Percentiles rank a stretch among this genome's conserved stretches.
These are phyloP conservation scores for Brotula barbata DNA, from an alignment of 2,797 vertebrate species.

Conservation along the genomic window DNA sequence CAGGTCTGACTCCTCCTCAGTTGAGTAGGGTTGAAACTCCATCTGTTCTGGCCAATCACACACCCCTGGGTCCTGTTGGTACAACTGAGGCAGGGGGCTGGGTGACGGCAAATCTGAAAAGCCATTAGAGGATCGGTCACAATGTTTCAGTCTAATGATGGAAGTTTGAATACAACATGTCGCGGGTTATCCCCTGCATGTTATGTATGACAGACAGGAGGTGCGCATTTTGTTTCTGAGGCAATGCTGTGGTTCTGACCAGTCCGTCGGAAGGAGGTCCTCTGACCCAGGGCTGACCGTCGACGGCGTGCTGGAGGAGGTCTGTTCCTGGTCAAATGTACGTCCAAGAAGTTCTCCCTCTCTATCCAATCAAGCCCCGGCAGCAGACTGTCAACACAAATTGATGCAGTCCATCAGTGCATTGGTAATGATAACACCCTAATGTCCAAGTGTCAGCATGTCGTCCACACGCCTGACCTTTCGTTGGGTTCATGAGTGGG, in stretches of 20 bases:
- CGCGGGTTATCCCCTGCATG: neutral
- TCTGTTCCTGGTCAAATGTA: constrained; percentile 83
- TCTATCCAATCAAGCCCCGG: constrained; percentile 83
- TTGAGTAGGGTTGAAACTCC: constrained; percentile 80
- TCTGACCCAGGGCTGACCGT: constrained; percentile 77
- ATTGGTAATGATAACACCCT: neutral
- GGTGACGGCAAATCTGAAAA: constrained; percentile 79
- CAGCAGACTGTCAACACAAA: constrained; percentile 69
- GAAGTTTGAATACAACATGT: neutral
- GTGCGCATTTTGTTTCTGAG: neutral
- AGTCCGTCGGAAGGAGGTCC: constrained; percentile 79
- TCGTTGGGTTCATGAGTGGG: constrained; percentile 76
- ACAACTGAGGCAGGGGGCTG: constrained; percentile 75
- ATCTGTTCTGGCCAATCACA: constrained; percentile 80
- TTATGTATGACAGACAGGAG: neutral
- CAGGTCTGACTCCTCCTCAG: constrained; percentile 82
- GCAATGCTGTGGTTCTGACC: constrained; percentile 61
- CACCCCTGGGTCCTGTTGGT: constrained; percentile 71
- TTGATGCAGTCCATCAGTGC: neutral
- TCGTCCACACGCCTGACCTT: constrained; percentile 62
- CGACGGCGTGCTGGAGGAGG: constrained; percentile 82
- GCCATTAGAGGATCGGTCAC: neutral
- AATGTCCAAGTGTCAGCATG: neutral
- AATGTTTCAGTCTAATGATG: neutral
- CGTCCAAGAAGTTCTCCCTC: constrained; percentile 83